Evolutionary conservation across 2,797 vertebrate species (phyloP), one percentile per base, ranked within the genome.

Genomic region (Coccyzus lansbergi): DNA sequence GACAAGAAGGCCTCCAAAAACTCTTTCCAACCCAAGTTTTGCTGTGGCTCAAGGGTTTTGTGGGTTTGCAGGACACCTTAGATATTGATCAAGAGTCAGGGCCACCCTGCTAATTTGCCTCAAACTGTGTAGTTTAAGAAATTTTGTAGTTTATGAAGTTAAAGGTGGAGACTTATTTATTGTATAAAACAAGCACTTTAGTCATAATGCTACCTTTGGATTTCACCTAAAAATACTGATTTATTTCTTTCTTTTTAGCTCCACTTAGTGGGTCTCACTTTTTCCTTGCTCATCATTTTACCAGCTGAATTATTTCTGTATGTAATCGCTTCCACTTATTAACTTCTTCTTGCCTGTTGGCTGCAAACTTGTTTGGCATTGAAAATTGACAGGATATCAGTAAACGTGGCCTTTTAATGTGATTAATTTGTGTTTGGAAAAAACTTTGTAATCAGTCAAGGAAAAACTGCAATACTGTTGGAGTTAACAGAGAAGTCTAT

Each of bases 311-410:
- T 94, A 92, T 81, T 92, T 62, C 62, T 62, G 20, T 83, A 36
- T 48, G 22, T 69, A 60, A 58, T 69, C 34, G 71, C 40, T 78
- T 83, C 49, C 15, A 59, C 75, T 83, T 17, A 31, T 62, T 94
- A 88, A 81, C 72, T 81, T 81, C 44, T 93, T 48, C 62, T 86
- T 90, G 38, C 34, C 65, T 90, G n/a, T 62, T 96, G 95, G 87
- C 76, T 75, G 82, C 31, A 69, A 90, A 78, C 15, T 55, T 49
- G 49, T 38, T 80, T 86, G 87, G 94, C 87, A 59, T 17, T 90
- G 62, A 64, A 93, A 78, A 88, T 34, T 48, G 42, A 71, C 25
- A 48, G 56, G 80, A 48, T 90, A 88, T 81, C 58, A 79, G 69
- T 53, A 55, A 48, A 77, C 48, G 24, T 52, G 55, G 65, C 42